Percentiles rank a stretch among this genome's conserved stretches.
phyloP scores from a whole-genome alignment of 2,797 vertebrate species.

The Coccyzus lansbergi region DNA sequence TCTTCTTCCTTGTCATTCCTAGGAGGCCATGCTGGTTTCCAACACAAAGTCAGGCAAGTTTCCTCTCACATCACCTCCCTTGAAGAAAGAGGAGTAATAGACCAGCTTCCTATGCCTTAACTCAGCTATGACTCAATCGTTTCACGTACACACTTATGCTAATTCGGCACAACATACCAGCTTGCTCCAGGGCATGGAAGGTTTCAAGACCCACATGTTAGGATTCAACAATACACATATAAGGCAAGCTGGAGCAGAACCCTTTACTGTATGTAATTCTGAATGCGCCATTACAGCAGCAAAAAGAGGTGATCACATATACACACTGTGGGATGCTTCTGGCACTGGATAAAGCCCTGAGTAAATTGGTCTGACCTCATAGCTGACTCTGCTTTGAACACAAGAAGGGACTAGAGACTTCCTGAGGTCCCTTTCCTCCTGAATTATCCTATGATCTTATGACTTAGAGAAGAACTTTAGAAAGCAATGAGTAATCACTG shows the following conservation, averaged over 20 bases:
- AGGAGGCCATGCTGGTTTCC: neutral
- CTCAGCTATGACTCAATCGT: neutral
- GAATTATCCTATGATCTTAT: neutral
- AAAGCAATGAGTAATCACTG: neutral
- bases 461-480: neutral
- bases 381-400: neutral
- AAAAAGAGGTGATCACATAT: neutral
- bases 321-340: neutral
- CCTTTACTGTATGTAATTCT: neutral
- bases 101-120: neutral
- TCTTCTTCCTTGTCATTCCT: neutral
- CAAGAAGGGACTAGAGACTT: neutral
- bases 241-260: neutral
- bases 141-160: neutral
- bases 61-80: neutral
- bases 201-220: neutral
- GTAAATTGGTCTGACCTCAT: neutral
- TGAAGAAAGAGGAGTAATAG: neutral
- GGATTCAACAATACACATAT: neutral
- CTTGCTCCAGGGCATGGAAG: neutral
- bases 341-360: neutral
- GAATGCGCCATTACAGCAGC: neutral
- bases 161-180: neutral
- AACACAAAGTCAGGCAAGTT: neutral
- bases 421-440: neutral